These are phyloP conservation scores for Scolopax rusticola DNA, from an alignment of 2,797 vertebrate species.

Conservation along the genomic window DNA sequence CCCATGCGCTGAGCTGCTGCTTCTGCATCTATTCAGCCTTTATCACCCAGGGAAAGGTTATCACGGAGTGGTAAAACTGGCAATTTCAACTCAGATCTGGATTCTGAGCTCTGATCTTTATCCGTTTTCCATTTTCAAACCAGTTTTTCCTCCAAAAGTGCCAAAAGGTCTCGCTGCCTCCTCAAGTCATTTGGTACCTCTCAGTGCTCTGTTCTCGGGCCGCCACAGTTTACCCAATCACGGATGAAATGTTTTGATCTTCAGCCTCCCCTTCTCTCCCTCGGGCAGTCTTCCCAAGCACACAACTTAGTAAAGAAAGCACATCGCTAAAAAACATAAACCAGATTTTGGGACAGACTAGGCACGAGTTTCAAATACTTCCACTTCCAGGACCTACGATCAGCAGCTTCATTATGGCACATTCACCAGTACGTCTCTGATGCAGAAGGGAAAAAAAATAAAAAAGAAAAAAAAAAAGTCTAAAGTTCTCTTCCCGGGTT, in stretches of 20 bases:
- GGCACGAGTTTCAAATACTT: background rate
- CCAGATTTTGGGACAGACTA: background rate
- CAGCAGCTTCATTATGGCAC: slow-evolving; percentile 6
- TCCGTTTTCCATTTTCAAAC: background rate
- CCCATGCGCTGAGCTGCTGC: background rate
- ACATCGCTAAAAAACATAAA: background rate
- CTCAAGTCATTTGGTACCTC: background rate
- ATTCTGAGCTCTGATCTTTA: background rate
- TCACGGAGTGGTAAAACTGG: background rate
- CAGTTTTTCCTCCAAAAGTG: background rate
- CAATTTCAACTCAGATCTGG: background rate
- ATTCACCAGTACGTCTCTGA: background rate
- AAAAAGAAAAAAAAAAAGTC: background rate
- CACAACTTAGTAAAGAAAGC: background rate
- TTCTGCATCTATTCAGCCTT: background rate
- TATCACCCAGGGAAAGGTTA: background rate
- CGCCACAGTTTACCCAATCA: background rate
- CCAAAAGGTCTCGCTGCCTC: background rate
- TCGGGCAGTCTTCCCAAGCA: background rate
- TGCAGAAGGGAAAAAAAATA: background rate
- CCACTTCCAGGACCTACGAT: background rate
- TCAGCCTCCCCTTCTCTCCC: background rate
- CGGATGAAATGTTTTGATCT: background rate
- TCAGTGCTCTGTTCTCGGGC: background rate
- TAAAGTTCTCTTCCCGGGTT: slow-evolving; percentile 24